Percentiles rank a stretch among this genome's conserved stretches.
phyloP scores from a whole-genome alignment of 2,888 invertebrate species.

The Dolichopus griseipennis region DNA sequence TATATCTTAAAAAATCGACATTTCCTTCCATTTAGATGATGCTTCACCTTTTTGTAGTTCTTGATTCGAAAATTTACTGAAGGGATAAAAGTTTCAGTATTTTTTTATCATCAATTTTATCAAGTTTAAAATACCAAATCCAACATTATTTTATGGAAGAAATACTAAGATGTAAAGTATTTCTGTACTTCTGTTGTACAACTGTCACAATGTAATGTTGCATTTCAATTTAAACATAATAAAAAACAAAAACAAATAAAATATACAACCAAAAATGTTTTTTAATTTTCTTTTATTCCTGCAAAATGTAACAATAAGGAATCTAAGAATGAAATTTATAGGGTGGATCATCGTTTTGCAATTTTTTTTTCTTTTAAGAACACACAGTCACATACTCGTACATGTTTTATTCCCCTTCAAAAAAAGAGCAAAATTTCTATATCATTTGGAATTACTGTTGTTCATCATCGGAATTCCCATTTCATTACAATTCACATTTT shows the following conservation, averaged over 20 bases:
- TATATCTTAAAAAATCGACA: too few relatives aligned
- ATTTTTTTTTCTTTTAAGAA: not conserved
- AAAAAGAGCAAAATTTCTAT: conserved; percentile 11
- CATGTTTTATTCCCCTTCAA: not conserved
- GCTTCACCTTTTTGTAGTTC: too few relatives aligned
- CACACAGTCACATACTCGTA: not conserved
- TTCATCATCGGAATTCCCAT: conserved; percentile 12
- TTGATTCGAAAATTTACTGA: too few relatives aligned
- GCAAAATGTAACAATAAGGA: not conserved
- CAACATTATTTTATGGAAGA: too few relatives aligned
- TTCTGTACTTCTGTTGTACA: too few relatives aligned
- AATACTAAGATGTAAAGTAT: too few relatives aligned
- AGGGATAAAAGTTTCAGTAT: too few relatives aligned
- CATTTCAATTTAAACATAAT: not conserved
- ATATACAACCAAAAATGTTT: not conserved
- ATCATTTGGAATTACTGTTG: not conserved
- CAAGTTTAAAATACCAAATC: too few relatives aligned
- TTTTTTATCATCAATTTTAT: too few relatives aligned
- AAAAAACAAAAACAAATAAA: not conserved
- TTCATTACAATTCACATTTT: conserved; percentile 14
- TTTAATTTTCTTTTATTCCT: too few relatives aligned
- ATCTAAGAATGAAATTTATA: not conserved
- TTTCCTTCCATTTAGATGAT: too few relatives aligned
- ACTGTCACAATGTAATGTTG: not conserved
- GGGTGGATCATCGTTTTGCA: not conserved